A percentile compares a stretch with the other conserved stretches of the same genome.
Conservation (phyloP, 2,888 invertebrate genomes). For the Stramonita haemastoma region DNA sequence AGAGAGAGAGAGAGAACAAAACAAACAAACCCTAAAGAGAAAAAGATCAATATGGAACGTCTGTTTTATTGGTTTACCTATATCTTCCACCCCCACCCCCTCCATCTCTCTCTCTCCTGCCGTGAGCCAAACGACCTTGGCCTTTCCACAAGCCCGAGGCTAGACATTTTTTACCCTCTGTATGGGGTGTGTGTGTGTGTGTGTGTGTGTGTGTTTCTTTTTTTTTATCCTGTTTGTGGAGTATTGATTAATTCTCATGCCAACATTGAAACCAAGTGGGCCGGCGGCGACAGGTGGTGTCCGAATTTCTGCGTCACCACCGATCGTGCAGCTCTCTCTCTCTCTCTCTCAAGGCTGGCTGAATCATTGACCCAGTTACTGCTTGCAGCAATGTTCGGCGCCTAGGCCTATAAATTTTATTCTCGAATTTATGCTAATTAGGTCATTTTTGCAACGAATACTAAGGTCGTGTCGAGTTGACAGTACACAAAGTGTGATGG, state of each 20-base stretch:
- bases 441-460: background rate
- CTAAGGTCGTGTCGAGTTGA: background rate
- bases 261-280: background rate
- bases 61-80: background rate
- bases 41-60: background rate
- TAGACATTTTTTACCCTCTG: background rate
- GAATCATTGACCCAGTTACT: background rate
- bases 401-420: too few species aligned
- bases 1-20: background rate
- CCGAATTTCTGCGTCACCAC: background rate
- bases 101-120: background rate
- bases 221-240: too few species aligned
- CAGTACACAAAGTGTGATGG: background rate
- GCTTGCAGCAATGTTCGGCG: background rate
- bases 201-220: too few species aligned
- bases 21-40: background rate
- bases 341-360: background rate
- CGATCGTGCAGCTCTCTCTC: background rate
- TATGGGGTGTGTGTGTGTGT: too few species aligned
- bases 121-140: background rate
- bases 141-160: background rate
- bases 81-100: too few species aligned
- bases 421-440: background rate
- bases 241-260: background rate
- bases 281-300: conserved; percentile 2